Base-by-base conservation (phyloP, 2,797 vertebrate genomes). In the Ambastaia sidthimunki region DNA sequence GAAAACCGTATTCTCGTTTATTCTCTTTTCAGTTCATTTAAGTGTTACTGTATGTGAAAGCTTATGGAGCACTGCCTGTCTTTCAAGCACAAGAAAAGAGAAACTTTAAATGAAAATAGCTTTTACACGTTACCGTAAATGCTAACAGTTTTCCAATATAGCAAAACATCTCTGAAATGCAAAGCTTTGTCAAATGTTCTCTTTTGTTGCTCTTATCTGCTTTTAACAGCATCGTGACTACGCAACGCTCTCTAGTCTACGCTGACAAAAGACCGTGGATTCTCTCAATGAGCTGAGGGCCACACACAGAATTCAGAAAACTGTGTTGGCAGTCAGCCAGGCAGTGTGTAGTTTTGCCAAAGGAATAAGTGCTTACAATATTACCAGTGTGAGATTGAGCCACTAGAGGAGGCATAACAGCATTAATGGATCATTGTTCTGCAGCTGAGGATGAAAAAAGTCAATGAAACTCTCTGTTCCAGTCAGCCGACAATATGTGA, bases 391-490 rank as follows among this genome's bases (percentile, higher is more conserved):
- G 48, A 48, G 76, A 76, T 78, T 37, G 62, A 68, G 72, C 12
- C 60, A 54, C 74, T 79, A 80, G 78, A 78, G 79, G 63, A 76
- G 48, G 47, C 34, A 69, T 68, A 74, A 79, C 72, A 31, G 57
- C 50, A 74, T 79, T 85, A 85, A 80, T 76, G 48, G 60, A 60
- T 70, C 79, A 85, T 82, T 85, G 76, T 82, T 81, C 63, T 73
- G 3, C 59, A 80, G 62, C 67, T 81, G 55, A 41, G 57, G 59
- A 55, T 71, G 21, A 78, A 63, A 50, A 21, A 70, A 19, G 79
- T 83, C 71, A 83, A 25, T 81, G 81, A 77, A 69, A 59, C 25
- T 28, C 72, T 81, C 34, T 79, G 72, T 81, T 83, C 55, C 50
- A 66, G 31, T 47, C 18, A 68, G 12, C 13, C 54, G 67, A 67